A percentile compares a stretch with the other conserved stretches of the same genome.
phyloP scores from a whole-genome alignment of 1,140 invertebrate species.

The Drosophila asahinai region DNA sequence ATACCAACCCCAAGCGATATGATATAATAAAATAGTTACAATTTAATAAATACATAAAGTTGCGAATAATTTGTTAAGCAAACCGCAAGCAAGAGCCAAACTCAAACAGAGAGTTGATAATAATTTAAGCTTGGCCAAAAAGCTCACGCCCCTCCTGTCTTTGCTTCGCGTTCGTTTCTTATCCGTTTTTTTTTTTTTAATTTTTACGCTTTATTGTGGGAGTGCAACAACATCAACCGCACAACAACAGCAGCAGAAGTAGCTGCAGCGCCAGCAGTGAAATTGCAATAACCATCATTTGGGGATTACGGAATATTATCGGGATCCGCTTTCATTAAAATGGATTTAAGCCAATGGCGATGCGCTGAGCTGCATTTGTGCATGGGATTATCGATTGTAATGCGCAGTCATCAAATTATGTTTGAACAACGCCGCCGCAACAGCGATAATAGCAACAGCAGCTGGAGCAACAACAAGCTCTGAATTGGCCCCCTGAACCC shows the following conservation, averaged over 20 bases:
- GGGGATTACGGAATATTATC: slow-evolving; percentile 68
- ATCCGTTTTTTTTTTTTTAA: slow-evolving; percentile 4
- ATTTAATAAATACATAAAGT: not conserved
- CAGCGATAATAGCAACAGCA: slow-evolving; percentile 44
- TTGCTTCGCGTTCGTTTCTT: slow-evolving; percentile 12
- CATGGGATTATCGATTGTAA: slow-evolving; percentile 81
- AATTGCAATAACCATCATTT: slow-evolving; percentile 59
- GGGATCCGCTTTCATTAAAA: slow-evolving; percentile 71
- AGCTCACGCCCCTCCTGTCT: slow-evolving; percentile 51
- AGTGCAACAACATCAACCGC: slow-evolving; percentile 47
- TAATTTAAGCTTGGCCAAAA: slow-evolving; percentile 49
- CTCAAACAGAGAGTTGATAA: slow-evolving; percentile 45
- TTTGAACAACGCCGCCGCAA: slow-evolving; percentile 58
- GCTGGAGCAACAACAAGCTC: slow-evolving; percentile 53
- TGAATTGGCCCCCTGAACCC: slow-evolving; percentile 51
- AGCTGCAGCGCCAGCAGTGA: slow-evolving; percentile 10
- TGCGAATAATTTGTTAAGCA: slow-evolving; percentile 5
- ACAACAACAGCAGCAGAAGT: slow-evolving; percentile 4
- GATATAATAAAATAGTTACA: not conserved
- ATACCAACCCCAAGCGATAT: not conserved
- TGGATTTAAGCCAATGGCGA: slow-evolving; percentile 77
- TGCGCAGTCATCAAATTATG: slow-evolving; percentile 79
- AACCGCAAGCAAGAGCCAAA: slow-evolving; percentile 24
- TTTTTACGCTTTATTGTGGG: slow-evolving; percentile 18
- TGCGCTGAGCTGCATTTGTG: slow-evolving; percentile 77